Percentiles rank a stretch among this genome's conserved stretches.
Evolutionary conservation across 2,113 vertebrate genomes (phyloP).

Genomic region (Cheirogaleus medius): DNA sequence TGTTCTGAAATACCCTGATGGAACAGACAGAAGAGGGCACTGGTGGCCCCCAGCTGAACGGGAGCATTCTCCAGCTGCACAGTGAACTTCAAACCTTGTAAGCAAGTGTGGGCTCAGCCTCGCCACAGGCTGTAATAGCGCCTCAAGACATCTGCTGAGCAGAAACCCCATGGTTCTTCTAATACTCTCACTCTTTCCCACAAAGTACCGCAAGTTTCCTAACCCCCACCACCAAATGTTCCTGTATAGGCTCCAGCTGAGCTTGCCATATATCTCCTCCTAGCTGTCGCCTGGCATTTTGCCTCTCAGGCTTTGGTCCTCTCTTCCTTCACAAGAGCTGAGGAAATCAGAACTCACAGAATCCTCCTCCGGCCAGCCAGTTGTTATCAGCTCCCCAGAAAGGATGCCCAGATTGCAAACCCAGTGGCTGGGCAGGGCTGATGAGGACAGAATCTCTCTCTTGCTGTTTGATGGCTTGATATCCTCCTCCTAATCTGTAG

Average conservation of each 20-base stretch:
- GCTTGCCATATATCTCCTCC: conserved; percentile 21
- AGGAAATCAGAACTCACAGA: neutral
- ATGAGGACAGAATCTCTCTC: neutral
- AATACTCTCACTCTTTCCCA: conserved; percentile 49
- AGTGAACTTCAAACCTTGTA: neutral
- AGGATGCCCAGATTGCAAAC: neutral
- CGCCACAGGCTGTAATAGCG: neutral
- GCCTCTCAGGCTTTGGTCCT: neutral
- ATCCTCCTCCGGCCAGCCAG: neutral
- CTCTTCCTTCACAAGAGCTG: neutral
- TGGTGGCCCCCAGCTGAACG: neutral
- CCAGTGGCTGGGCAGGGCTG: neutral
- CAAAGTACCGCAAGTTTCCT: conserved; percentile 17
- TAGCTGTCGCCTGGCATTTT: neutral
- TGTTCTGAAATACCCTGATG: neutral
- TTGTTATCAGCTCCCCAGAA: neutral
- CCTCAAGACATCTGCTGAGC: conserved; percentile 48
- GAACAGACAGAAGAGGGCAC: neutral
- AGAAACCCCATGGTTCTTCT: conserved; percentile 28
- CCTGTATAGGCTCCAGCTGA: neutral
- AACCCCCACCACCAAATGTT: conserved; percentile 13
- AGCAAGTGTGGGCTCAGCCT: neutral
- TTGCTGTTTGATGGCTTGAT: neutral
- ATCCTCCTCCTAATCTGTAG: neutral
- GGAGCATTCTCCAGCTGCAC: neutral